Conservation (phyloP, 2,888 invertebrate genomes). For the Tipula helvola region DNA sequence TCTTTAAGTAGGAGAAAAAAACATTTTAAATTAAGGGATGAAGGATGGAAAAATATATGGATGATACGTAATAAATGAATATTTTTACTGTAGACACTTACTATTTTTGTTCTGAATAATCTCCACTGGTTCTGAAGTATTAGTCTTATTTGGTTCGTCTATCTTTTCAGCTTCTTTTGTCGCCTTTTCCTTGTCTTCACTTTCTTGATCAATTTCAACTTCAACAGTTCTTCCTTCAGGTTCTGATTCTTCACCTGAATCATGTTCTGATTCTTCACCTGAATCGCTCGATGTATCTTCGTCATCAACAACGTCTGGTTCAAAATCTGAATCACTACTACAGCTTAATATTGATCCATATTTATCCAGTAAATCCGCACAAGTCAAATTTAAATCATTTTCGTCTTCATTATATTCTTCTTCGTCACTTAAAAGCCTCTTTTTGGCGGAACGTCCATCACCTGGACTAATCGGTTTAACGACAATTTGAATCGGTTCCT, state of each 20-base stretch:
- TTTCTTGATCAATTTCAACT: background rate
- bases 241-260: background rate
- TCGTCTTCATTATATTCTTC: background rate
- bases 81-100: background rate
- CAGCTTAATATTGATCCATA: background rate
- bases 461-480: background rate
- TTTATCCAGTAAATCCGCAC: slow-evolving; percentile 5
- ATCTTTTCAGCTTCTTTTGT: background rate
- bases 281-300: background rate
- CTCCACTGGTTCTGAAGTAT: background rate
- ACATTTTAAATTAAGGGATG: background rate
- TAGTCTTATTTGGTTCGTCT: background rate
- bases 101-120: background rate
- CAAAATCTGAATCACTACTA: background rate
- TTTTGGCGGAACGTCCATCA: background rate
- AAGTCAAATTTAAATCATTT: background rate
- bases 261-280: background rate
- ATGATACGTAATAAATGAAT: background rate
- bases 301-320: background rate
- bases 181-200: background rate
- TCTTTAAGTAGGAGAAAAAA: background rate
- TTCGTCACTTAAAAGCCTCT: background rate
- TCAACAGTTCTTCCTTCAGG: background rate
- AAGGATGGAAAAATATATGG: background rate
- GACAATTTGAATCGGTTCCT: background rate